Base-by-base conservation (phyloP, 37 sponge, comb jelly and placozoan genomes). In the Diacarnus erythraeanus region DNA sequence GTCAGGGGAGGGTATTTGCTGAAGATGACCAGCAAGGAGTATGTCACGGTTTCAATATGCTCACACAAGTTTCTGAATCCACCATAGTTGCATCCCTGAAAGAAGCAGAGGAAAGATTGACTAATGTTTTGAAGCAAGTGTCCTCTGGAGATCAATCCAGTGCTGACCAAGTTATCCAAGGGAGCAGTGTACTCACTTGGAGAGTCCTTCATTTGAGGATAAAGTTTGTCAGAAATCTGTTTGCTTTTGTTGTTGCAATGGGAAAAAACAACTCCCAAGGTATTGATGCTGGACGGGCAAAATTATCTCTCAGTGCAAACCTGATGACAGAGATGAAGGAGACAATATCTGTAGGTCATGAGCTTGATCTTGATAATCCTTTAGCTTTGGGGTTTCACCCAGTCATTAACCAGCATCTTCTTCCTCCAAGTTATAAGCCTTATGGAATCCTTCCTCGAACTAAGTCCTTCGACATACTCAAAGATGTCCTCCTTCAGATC, bases 1-100 rank as follows among this genome's bases (percentile, higher is more conserved):
- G 43, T 3, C 78, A 71, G 31, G 88, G 88, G 2, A 64, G 79
- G 57, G 95, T 94, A 42, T 90, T 84, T 56, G 70, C 81, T 23
- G 91, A 90, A 38, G 95, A 94, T 35, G 95, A 94, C 61, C 91
- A 90, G 40, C 91, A 94, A 76, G 70, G 72, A 9, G 65, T 88
- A 29, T 83, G 74, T 63, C 40, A 84, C 25, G 89, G 88, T 17
- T 76, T 84, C 42, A 66, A 76, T 68, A 82, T 86, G 74, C 79
- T 84, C 69, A 68, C 41, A 18, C 33, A 33, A 10, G 71, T 72
- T 21, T 56, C 77, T 27, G 80, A 84, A 1, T 39, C 69, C 27
- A 27, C 81, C 5, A 77, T 88, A 0, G 23, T 59, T 1, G 42
- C 83, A 34, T 38, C 74, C 21, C 78, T 92, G 41, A 92, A 88